Evolutionary conservation across 1,140 invertebrate genomes (phyloP), one percentile per base, ranked within the genome.

Genomic region (Camponotus floridanus): DNA sequence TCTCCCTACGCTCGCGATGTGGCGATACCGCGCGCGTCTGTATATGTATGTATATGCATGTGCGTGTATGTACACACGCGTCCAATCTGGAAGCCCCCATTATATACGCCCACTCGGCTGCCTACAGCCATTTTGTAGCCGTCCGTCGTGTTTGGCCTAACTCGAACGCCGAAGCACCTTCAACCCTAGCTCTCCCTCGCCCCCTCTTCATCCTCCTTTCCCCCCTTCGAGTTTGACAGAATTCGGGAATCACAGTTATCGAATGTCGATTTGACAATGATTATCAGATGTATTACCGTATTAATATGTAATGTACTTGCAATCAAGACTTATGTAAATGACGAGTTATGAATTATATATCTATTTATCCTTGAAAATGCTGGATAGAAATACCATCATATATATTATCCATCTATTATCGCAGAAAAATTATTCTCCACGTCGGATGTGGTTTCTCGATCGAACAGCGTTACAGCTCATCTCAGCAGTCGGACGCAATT

Each of bases 41-140:
- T 74, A 31, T 70, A 64, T 2, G 45, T 78, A 71, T 76, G n/a
- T 76, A 71, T 42, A 48, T 42, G 55, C 21, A 68, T 73, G 65
- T 45, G 31, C 51, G 48, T 59, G 65, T 6, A 26, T 87, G 85
- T 81, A 68, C 81, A 88, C 83, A 88, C 73, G 76, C 61, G 93
- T 88, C 88, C 88, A 87, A 92, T 87, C 92, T 93, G 91, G 92
- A 92, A 92, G 91, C 92, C 92, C 93, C 94, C 94, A 94, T 94
- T 95, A 94, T 94, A 92, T 94, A 95, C 94, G 94, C 94, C 94
- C 94, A 95, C 94, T 94, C 92, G 80, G 81, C 87, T 92, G 92
- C 91, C 93, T 92, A 94, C 94, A 95, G 94, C 94, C 94, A 95
- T 95, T 94, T 95, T 95, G 94, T 94, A 94, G 91, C 91, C 91